These are phyloP conservation scores for Acridotheres tristis DNA, from an alignment of 2,797 vertebrate genomes.

Conservation along the genomic window DNA sequence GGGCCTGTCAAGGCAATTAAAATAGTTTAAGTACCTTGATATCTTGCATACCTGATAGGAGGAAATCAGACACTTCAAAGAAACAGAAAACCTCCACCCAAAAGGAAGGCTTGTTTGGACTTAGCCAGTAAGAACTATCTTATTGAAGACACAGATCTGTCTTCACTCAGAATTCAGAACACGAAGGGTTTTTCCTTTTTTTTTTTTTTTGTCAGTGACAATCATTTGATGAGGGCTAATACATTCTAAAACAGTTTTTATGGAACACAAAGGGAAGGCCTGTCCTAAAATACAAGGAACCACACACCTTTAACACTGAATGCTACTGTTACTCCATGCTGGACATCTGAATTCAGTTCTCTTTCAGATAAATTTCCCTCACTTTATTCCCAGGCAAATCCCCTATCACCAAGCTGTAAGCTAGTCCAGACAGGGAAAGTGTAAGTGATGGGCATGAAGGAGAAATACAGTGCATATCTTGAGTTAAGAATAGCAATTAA, in stretches of 20 bases:
- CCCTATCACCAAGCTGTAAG: not conserved
- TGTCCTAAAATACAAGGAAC: not conserved
- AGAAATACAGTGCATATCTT: not conserved
- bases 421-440: not conserved
- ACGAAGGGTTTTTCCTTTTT: not conserved
- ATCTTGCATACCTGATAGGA: not conserved
- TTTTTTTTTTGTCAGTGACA: not conserved
- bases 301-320: not conserved
- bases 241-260: not conserved
- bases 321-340: not conserved
- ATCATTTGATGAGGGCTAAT: not conserved
- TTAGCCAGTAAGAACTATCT: not conserved
- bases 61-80: conserved; percentile 2
- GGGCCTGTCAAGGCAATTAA: not conserved
- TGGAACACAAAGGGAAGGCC: not conserved
- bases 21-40: not conserved
- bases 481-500: not conserved
- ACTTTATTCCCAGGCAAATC: not conserved
- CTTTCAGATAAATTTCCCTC: not conserved
- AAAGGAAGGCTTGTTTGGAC: not conserved
- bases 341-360: not conserved
- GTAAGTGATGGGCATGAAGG: too few relatives aligned
- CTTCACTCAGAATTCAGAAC: not conserved
- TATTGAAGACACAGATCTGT: not conserved
- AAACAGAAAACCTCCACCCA: not conserved